Evolutionary conservation across 92 coral and sea anemone species (phyloP).

Genomic region (Palythoa caribaeorum): DNA sequence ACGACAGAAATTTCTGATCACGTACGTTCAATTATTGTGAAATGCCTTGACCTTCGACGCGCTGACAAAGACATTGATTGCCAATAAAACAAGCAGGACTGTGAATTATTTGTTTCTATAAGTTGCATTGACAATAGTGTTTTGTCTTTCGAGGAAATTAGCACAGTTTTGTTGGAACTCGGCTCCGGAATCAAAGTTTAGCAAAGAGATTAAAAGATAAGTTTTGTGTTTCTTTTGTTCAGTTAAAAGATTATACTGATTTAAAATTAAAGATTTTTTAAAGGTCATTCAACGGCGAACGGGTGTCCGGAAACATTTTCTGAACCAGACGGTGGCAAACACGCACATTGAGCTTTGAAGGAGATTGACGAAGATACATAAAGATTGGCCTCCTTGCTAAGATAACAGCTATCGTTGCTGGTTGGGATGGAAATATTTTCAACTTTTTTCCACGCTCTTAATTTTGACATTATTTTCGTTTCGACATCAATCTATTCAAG

Average conservation of each 20-base stretch:
- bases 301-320: not conserved
- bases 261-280: not conserved
- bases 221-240: not conserved
- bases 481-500: conserved; percentile 1
- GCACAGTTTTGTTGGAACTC: not conserved
- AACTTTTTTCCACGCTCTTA: not conserved
- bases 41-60: conserved; percentile 20
- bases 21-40: conserved; percentile 28
- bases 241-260: not conserved
- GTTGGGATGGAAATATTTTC: not conserved
- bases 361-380: not conserved
- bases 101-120: too few species aligned
- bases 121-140: not conserved
- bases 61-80: not conserved
- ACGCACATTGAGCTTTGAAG: not conserved
- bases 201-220: not conserved
- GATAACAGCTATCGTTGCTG: not conserved
- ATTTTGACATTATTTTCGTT: not conserved
- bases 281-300: not conserved
- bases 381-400: too few species aligned
- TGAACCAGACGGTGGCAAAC: not conserved
- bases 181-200: not conserved
- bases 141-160: not conserved
- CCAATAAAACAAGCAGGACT: not conserved
- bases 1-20: conserved; percentile 17